Evolutionary conservation across 2,888 invertebrate species (phyloP).

Genomic region (Willowsia nigromaculata): DNA sequence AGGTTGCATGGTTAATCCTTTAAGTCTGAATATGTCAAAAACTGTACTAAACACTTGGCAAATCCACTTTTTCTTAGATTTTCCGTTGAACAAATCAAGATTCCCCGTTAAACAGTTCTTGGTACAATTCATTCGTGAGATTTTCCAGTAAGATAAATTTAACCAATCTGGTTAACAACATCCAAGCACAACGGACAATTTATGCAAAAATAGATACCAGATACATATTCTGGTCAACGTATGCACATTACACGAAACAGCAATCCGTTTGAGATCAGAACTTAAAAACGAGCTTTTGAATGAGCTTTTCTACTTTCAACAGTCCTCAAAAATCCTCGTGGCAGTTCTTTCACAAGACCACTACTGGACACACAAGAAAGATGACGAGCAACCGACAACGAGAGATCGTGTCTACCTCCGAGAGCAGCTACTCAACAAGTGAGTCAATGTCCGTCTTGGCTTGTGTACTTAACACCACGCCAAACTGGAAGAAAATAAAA

Average conservation of each 20-base stretch:
- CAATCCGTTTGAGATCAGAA: neutral
- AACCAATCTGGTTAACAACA: neutral
- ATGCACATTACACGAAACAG: neutral
- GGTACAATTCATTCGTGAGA: neutral
- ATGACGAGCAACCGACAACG: slow-evolving; percentile 21
- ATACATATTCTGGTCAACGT: neutral
- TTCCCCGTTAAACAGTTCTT: neutral
- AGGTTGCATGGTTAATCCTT: slow-evolving; percentile 74
- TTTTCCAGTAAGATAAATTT: neutral
- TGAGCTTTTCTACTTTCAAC: neutral
- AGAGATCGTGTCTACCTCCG: slow-evolving; percentile 47
- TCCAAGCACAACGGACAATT: neutral
- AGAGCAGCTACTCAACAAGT: slow-evolving; percentile 69
- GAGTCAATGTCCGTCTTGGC: slow-evolving; percentile 69
- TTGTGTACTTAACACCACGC: slow-evolving; percentile 47
- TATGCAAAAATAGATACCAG: neutral
- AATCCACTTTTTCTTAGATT: neutral
- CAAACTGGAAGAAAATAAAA: neutral
- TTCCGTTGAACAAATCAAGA: neutral
- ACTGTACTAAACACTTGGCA: neutral
- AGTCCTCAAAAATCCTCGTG: slow-evolving; percentile 9
- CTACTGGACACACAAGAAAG: slow-evolving; percentile 25
- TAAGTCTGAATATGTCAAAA: neutral
- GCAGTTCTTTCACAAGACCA: neutral
- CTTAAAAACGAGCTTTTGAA: neutral